Percentiles rank a stretch among this genome's conserved stretches.
phyloP scores from a whole-genome alignment of 1,140 invertebrate species.

The Stenopsyche tienmushanensis region DNA sequence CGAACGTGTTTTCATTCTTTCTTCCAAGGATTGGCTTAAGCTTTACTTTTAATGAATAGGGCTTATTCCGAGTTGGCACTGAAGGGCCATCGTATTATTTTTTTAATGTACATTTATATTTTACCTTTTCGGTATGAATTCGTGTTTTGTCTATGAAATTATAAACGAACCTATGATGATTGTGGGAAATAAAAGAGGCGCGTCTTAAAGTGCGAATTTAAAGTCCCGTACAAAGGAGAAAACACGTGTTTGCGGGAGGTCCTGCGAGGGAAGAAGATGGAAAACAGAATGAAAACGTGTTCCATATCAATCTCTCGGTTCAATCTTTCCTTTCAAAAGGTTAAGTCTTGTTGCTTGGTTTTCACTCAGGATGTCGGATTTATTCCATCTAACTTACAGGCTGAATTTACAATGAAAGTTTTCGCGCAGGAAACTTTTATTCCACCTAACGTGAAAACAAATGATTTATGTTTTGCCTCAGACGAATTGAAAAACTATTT shows the following conservation, averaged over 20 bases:
- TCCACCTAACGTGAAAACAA: conserved; percentile 12
- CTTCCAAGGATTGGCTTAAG: no score
- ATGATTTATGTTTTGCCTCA: conserved; percentile 26
- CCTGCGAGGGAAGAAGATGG: conserved; percentile 14
- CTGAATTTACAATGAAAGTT: conserved; percentile 33
- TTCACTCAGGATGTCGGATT: conserved; percentile 31
- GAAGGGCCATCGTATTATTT: no score
- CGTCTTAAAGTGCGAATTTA: no score
- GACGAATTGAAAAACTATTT: conserved; percentile 20
- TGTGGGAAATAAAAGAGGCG: no score
- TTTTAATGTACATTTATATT: no score
- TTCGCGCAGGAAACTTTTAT: conserved; percentile 21
- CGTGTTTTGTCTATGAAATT: no score
- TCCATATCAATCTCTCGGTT: conserved; percentile 41
- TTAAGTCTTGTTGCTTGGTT: conserved; percentile 33
- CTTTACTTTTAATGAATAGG: no score
- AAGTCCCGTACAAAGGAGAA: no score
- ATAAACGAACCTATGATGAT: no score
- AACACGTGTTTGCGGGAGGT: background rate
- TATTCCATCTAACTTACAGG: conserved; percentile 34
- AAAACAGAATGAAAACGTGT: conserved; percentile 38
- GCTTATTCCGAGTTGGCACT: no score
- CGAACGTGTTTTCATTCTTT: no score
- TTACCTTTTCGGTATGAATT: no score
- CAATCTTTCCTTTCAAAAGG: conserved; percentile 37